Evolutionary conservation across 2,797 vertebrate species (phyloP), one percentile per base, ranked within the genome.

Genomic region (Myotis daubentonii): DNA sequence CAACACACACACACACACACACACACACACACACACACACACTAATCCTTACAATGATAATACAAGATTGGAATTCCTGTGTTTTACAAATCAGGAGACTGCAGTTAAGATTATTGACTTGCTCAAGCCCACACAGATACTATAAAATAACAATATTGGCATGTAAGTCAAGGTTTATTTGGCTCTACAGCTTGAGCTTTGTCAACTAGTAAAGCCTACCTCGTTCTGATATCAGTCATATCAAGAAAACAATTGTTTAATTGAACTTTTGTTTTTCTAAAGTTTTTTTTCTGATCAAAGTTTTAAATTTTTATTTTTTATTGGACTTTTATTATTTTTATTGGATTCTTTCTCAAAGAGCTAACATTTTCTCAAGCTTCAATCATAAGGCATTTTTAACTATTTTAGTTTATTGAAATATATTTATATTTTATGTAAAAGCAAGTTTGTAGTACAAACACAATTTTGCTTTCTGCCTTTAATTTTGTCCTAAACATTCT

Each of bases 161-260:
- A 89, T 91, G 92, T 88, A 94, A 75, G 79, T 38, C 4, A 71
- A 96, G 41, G 23, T 72, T 91, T 72, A 83, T 55, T 36, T 86
- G 49, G 60, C n/a, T 95, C 55, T 88, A 55, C 81, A 51, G 12
- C 66, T 95, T 95, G n/a, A 80, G 30, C 10, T 78, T 84, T 91
- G 82, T 68, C 36, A 70, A 30, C 15, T 44, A 86, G 38, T 81
- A 79, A 90, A 94, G 22, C 3, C 15, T 74, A 30, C 51, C 70
- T 53, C 22, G 74, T 51, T 74, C 57, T 68, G 13, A 13, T 89
- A 41, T 81, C 12, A 68, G 4, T 38, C n/a, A 55, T 78, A 65
- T 49, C 78, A 87, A 76, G 15, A 82, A 76, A 94, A 76, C 12
- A 86, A 55, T 60, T 91, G 3, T 47, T 88, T 89, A 70, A 38